Evolutionary conservation across 2,797 vertebrate genomes (phyloP), one percentile per base, ranked within the genome.

Genomic region (Leptodactylus fallax): DNA sequence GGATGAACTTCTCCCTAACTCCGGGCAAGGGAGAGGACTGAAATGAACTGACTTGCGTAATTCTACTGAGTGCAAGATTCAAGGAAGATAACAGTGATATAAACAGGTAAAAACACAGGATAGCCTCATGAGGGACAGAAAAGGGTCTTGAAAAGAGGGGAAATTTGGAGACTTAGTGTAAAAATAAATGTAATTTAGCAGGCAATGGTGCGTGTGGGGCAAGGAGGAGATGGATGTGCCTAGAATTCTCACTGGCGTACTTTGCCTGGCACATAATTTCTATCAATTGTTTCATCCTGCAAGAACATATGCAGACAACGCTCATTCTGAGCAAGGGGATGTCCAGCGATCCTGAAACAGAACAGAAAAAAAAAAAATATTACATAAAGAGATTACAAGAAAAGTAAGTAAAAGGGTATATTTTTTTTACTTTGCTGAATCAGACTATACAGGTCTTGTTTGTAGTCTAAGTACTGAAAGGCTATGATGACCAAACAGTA

Each of bases 221-320:
- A 87, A 85, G 91, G 91, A 91, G 92, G 90, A 92, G 92, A 91
- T 91, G 93, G 93, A 92, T 89, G 91, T 92, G 91, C 87, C 92
- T 90, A 90, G 90, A 88, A 89, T 76, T 92, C 91, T 96, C 97
- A 98, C 94, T 97, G 97, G 94, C 98, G 97, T 97, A 99, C 98
- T 97, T 99, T 99, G 95, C 98, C 98, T 23, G 98, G 98, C 91
- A 96, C 93, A 45, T 96, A 96, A 93, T 96, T 96, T 92, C 97
- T 97, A 95, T 99, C 98, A 87, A 99, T 99, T 94, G 95, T 94
- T 93, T 99, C 98, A 81, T 99, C 98, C 93, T 99, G 98, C 94
- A 99, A 96, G 93, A 99, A 99, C 98, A 99, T 99, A 93, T 99
- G 98, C 95, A 99, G 98, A 95, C 98, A 99, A 93, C 98, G 98